Conservation (phyloP, 1,140 invertebrate genomes). For the Aphaenogaster rudis region DNA sequence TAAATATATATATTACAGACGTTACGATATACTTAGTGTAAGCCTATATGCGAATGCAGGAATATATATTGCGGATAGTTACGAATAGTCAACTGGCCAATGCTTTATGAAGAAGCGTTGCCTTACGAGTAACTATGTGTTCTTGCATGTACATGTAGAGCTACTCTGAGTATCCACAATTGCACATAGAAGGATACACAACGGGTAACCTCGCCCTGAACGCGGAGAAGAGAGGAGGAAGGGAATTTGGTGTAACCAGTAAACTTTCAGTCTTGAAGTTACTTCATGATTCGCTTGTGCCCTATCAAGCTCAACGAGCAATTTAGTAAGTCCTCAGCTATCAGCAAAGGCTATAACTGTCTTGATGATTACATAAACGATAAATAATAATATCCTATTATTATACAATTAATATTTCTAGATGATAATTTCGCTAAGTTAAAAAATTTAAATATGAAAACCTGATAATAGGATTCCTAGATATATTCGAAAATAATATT, state of each 20-base stretch:
- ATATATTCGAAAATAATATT: background rate
- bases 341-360: background rate
- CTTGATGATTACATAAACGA: background rate
- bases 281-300: constrained; percentile 40
- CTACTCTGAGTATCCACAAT: constrained; percentile 14
- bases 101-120: constrained; percentile 27
- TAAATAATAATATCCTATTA: constrained; percentile 27
- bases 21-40: background rate
- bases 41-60: background rate
- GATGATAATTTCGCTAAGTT: background rate
- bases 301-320: constrained; percentile 70
- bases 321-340: constrained; percentile 22
- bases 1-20: background rate
- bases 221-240: background rate
- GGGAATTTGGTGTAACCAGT: constrained; percentile 20
- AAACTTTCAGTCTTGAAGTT: constrained; percentile 57
- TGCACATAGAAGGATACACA: constrained; percentile 21
- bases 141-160: constrained; percentile 12
- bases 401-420: constrained; percentile 25
- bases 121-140: constrained; percentile 38
- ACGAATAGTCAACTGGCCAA: background rate
- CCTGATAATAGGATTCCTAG: background rate
- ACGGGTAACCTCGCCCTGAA: background rate
- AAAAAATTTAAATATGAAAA: background rate
- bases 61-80: background rate